phyloP scores from a whole-genome alignment of 2,113 vertebrate species.

The Oryctolagus cuniculus region DNA sequence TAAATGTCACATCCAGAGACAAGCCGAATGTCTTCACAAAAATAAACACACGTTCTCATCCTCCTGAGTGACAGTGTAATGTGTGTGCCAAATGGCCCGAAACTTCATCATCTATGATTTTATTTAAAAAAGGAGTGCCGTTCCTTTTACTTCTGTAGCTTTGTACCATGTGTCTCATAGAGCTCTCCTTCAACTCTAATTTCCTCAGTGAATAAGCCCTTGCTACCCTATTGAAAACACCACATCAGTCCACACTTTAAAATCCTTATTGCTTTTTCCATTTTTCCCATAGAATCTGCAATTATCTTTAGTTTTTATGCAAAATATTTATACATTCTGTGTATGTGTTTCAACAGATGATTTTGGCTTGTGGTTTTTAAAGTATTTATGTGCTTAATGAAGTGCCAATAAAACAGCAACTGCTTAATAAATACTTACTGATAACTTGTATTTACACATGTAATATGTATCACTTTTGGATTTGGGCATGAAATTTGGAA shows the following conservation, averaged over 20 bases:
- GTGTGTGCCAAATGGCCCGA: neutral
- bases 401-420: neutral
- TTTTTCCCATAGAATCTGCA: neutral
- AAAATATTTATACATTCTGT: neutral
- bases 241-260: neutral
- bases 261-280: neutral
- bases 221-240: neutral
- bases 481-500: neutral
- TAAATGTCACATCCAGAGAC: neutral
- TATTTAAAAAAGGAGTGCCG: rapidly evolving
- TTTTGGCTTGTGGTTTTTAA: slow-evolving; percentile 16
- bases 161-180: neutral
- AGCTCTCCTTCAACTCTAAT: neutral
- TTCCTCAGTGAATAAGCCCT: neutral
- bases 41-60: neutral
- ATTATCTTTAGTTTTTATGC: neutral
- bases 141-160: slow-evolving; percentile 6
- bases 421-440: neutral
- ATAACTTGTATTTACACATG: neutral
- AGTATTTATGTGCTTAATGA: neutral
- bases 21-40: neutral
- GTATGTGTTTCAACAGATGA: neutral
- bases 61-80: neutral
- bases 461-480: neutral
- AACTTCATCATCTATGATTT: neutral